A percentile compares a stretch with the other conserved stretches of the same genome.
These are phyloP conservation scores for Drosophila conformis DNA, from an alignment of 2,888 invertebrate species.

Conservation along the genomic window DNA sequence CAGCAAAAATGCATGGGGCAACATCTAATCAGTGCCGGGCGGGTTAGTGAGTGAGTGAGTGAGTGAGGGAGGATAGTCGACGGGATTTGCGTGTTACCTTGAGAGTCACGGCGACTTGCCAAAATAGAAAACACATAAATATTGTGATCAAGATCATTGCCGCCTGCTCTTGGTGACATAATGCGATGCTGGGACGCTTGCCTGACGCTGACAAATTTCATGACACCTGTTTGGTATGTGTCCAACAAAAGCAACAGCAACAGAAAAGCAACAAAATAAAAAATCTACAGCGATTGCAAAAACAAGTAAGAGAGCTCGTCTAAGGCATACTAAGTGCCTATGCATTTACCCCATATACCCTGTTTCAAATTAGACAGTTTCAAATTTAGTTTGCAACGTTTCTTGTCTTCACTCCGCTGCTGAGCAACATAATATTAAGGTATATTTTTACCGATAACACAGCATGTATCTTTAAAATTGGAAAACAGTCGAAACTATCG, in stretches of 20 bases:
- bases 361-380: not conserved
- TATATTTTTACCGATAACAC: not conserved
- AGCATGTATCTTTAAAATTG: too few species aligned
- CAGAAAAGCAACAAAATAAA: not conserved
- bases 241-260: constrained; percentile 36
- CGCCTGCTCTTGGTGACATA: constrained; percentile 55
- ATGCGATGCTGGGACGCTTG: constrained; percentile 36
- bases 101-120: constrained; percentile 69
- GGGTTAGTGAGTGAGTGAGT: not conserved
- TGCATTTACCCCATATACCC: not conserved
- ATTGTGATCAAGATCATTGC: constrained; percentile 77
- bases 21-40: constrained; percentile 13
- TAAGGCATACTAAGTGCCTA: not conserved
- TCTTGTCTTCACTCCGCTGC: not conserved
- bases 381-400: not conserved
- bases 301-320: not conserved
- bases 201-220: constrained; percentile 31
- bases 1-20: not conserved
- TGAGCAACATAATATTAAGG: not conserved
- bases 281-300: not conserved
- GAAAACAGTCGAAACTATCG: not conserved
- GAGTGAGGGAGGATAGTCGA: constrained; percentile 7
- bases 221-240: constrained; percentile 69
- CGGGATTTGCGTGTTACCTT: constrained; percentile 47
- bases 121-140: constrained; percentile 78